These are phyloP conservation scores for Contarinia nasturtii DNA, from an alignment of 1,140 invertebrate genomes.

Conservation along the genomic window DNA sequence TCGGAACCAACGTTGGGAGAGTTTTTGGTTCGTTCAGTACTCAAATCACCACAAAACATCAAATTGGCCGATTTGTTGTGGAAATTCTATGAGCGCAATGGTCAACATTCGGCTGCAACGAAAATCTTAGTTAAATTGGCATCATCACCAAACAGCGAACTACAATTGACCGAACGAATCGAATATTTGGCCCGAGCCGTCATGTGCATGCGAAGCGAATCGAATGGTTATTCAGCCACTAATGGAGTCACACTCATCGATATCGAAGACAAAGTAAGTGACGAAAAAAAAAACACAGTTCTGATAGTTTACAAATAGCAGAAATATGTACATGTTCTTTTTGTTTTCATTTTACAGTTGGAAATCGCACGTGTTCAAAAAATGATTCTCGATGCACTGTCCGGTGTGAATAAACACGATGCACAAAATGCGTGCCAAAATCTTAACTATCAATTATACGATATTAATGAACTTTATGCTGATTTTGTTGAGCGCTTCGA, in stretches of 20 bases:
- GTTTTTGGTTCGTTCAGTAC: slow-evolving; percentile 46
- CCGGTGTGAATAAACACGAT: slow-evolving; percentile 6
- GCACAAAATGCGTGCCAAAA: slow-evolving; percentile 12
- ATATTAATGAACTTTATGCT: slow-evolving; percentile 50
- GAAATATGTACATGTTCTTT: slow-evolving; percentile 22
- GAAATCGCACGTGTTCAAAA: slow-evolving; percentile 23
- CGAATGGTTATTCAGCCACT: slow-evolving; percentile 50
- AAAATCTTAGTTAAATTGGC: slow-evolving; percentile 76
- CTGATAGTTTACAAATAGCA: slow-evolving; percentile 20
- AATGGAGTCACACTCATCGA: slow-evolving; percentile 76
- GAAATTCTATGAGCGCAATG: slow-evolving; percentile 88
- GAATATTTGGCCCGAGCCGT: slow-evolving; percentile 87
- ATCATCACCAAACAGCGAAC: slow-evolving; percentile 46
- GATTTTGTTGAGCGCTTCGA: slow-evolving; percentile 63
- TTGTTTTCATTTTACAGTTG: slow-evolving; percentile 10
- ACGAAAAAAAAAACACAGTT: background rate
- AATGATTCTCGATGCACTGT: slow-evolving; percentile 12
- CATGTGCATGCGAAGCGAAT: slow-evolving; percentile 80
- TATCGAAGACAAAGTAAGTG: slow-evolving; percentile 75
- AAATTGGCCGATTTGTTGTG: slow-evolving; percentile 74
- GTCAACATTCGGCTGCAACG: slow-evolving; percentile 83
- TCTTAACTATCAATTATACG: slow-evolving; percentile 17
- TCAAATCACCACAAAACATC: slow-evolving; percentile 30
- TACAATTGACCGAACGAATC: slow-evolving; percentile 51
- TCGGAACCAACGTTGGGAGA: slow-evolving; percentile 62